These are phyloP conservation scores for Hirtodrosophila duncani DNA, from an alignment of 2,888 invertebrate species.

Conservation along the genomic window DNA sequence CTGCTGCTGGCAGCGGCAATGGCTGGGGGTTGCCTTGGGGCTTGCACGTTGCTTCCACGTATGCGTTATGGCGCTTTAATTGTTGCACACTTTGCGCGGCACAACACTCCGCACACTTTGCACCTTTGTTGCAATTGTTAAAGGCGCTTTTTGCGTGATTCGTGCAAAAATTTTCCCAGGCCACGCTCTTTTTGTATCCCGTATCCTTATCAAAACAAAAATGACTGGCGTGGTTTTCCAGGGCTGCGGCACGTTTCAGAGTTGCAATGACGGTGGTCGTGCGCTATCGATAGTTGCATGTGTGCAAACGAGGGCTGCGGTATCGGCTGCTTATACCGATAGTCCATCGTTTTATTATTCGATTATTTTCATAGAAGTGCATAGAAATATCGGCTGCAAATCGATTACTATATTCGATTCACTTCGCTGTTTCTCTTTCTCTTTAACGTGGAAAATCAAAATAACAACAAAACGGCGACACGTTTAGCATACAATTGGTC, in stretches of 20 bases:
- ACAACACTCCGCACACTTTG: slow-evolving; percentile 49
- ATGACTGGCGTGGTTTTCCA: slow-evolving; percentile 71
- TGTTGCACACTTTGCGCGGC: slow-evolving; percentile 41
- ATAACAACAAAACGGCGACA: too few species aligned
- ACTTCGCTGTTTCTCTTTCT: too few species aligned
- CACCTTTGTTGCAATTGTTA: slow-evolving; percentile 48
- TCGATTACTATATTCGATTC: too few species aligned
- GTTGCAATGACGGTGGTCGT: slow-evolving; percentile 35
- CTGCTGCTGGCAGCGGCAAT: slow-evolving; percentile 43
- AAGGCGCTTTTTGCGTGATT: slow-evolving; percentile 50
- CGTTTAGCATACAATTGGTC: too few species aligned
- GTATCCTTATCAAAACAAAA: slow-evolving; percentile 77
- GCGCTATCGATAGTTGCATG: slow-evolving; percentile 30
- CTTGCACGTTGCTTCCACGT: slow-evolving; percentile 61
- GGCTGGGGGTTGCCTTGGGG: slow-evolving; percentile 27
- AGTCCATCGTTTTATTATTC: too few species aligned
- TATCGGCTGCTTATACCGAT: slow-evolving; percentile 11
- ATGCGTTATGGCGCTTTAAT: slow-evolving; percentile 47
- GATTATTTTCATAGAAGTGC: too few species aligned
- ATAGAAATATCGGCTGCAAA: too few species aligned
- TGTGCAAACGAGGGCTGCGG: slow-evolving; percentile 27
- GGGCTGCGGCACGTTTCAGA: slow-evolving; percentile 46
- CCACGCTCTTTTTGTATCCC: slow-evolving; percentile 69
- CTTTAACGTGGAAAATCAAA: too few species aligned
- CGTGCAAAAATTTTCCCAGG: slow-evolving; percentile 60